Base-by-base conservation (phyloP, 2,113 vertebrate species). In the Gallinago paraguaiae region DNA sequence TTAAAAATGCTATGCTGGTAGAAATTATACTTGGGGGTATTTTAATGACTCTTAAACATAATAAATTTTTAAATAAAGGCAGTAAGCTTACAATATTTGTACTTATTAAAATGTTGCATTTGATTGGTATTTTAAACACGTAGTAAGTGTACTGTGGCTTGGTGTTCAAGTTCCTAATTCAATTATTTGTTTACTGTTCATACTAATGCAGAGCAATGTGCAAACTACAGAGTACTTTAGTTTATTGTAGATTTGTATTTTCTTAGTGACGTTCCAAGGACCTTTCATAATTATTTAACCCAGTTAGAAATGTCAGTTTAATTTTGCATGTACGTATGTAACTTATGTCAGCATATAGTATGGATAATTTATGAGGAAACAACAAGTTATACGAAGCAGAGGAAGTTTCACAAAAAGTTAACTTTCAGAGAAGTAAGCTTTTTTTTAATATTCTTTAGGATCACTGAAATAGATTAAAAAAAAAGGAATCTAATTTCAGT, bases 241-340 rank as follows among this genome's bases (percentile, higher is more conserved):
- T 78, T 96, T 96, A 84, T 72, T 88, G 25, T 17, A 70, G 54
- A 33, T 75, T 82, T 82, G 5, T 77, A 81, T 96, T 96, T 81
- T 70, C 60, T 30, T 80, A 13, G 13, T 69, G 20, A 57, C 75
- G 17, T 50, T 95, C 37, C 71, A 76, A 82, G 75, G 31, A 85
- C 23, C 35, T 54, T 72, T 9, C 41, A 7, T 91, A 86, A 94
- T 91, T 94, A 78, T 91, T 94, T 93, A 91, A 63, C 31, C 14
- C 18, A 37, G 23, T 68, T 81, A 46, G 71, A 94, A 48, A 7
- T 93, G 39, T 71, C 54, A 19, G 50, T 90, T 95, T 88, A 64
- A 69, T 90, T 97, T 90, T 93, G 23, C 65, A 81, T 72, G 54
- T 17, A 6, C 39, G 50, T 79, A 51, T 77, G 39, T 69, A 80